Conservation (phyloP, 2,113 vertebrate genomes). For the Panthera uncia region DNA sequence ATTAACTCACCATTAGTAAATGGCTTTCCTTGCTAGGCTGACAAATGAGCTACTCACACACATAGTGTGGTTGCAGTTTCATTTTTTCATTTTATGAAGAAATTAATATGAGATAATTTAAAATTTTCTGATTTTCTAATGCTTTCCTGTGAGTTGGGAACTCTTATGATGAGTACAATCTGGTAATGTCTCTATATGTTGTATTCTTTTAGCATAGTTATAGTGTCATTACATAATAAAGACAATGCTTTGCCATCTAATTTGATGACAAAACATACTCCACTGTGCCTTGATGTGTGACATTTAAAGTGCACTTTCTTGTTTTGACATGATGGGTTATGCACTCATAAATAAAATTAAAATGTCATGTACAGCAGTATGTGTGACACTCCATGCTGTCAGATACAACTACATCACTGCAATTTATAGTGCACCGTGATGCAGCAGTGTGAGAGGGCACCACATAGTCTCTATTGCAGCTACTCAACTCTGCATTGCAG, state of each 20-base stretch:
- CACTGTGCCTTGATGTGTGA: neutral
- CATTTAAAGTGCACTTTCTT: constrained; percentile 24
- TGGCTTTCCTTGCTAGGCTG: neutral
- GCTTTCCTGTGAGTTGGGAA: neutral
- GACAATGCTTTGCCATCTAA: neutral
- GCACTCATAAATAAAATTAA: neutral
- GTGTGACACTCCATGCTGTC: neutral
- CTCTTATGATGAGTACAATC: neutral
- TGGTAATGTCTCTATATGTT: neutral
- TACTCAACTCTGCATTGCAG: neutral
- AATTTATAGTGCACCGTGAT: neutral
- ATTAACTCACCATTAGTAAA: neutral
- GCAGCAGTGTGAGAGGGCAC: neutral
- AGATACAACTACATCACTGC: neutral
- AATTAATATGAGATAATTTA: constrained; percentile 17
- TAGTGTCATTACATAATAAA: neutral
- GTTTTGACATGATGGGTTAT: neutral
- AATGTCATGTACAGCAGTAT: neutral
- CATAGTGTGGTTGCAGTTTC: neutral
- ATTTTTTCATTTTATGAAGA: constrained; percentile 36
- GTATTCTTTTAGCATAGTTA: neutral
- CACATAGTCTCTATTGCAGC: neutral
- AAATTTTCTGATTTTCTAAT: neutral
- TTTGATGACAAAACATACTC: constrained; percentile 41
- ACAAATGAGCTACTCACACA: neutral